A percentile compares a stretch with the other conserved stretches of the same genome.
Evolutionary conservation across 1,140 invertebrate genomes (phyloP).

Genomic region (Papilio polytes): DNA sequence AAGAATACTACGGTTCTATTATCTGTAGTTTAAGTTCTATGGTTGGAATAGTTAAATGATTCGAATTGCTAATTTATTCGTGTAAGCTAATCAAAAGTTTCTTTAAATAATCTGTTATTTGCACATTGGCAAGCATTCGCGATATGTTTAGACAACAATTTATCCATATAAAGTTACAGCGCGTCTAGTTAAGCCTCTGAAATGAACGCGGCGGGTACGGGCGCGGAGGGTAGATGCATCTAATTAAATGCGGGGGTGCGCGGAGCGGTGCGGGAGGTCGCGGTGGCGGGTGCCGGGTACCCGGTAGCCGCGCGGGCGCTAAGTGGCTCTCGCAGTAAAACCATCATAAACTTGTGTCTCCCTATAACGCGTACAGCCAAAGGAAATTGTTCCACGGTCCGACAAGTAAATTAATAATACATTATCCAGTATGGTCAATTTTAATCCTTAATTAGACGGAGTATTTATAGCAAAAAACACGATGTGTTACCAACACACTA

Average conservation of each 20-base stretch:
- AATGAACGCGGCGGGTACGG: slow-evolving; percentile 50
- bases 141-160: neutral
- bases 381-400: slow-evolving; percentile 29
- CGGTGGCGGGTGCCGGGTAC: slow-evolving; percentile 47
- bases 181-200: slow-evolving; percentile 50
- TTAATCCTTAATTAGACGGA: neutral
- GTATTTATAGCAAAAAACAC: no score
- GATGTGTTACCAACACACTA: no score
- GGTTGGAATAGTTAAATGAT: no score
- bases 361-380: slow-evolving; percentile 61
- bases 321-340: slow-evolving; percentile 78
- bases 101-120: no score
- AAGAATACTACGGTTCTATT: neutral
- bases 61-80: no score
- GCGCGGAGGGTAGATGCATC: slow-evolving; percentile 58
- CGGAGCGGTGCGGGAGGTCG: slow-evolving; percentile 24
- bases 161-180: slow-evolving; percentile 18
- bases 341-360: slow-evolving; percentile 79
- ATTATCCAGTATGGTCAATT: neutral
- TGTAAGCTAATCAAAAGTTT: no score
- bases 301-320: slow-evolving; percentile 74
- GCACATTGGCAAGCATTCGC: neutral
- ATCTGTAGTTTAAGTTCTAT: no score
- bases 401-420: neutral
- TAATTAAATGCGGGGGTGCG: slow-evolving; percentile 58